Base-by-base conservation (phyloP, 1,140 invertebrate genomes). In the Anadara kagoshimensis region DNA sequence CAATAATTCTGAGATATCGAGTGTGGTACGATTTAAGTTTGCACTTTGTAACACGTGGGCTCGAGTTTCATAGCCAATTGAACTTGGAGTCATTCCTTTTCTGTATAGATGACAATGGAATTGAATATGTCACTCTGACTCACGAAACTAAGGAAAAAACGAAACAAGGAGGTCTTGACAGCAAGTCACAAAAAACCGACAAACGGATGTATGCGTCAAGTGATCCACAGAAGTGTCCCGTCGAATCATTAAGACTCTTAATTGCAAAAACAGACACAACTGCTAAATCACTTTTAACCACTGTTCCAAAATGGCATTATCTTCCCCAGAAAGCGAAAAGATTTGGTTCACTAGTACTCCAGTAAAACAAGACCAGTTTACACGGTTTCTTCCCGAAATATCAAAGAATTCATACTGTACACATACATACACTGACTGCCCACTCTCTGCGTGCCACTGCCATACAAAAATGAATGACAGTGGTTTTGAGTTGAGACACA, bases 41-140 rank as follows among this genome's bases (percentile, higher is more conserved):
- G 5, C 65, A 63, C n/a, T 69, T 74, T 57, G 43, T 68, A 4
- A 68, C 18, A 3, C n/a, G 58, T 1, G 49, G 72, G 1, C 47
- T 69, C 20, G 58, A 63, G n/a, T 74, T 74, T 41, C 72, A 74
- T 18, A 47, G 69, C 16, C 65, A 74, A 22, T 22, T 74, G 20
- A 58, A 29, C 0, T 10, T 10, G n/a, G 45, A 62, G 7, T 68
- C 64, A 8, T 56, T 74, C 49, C 20, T 56, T 10, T 65, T 65
- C 26, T 47, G 58, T 47, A 54, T 18, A 5, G 72, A 69, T 54
- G 64, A 53, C 0, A 26, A 56, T 29, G 59, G 59, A 45, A 20
- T 22, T 24, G 58, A 74, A 45, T 74, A 45, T 57, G 58, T 68
- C 0, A 44, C 22, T 3, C 29, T 74, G 0, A 54, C 49, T 7